Conservation (phyloP, 2,888 invertebrate genomes). For the Lasioglossum vierecki region DNA sequence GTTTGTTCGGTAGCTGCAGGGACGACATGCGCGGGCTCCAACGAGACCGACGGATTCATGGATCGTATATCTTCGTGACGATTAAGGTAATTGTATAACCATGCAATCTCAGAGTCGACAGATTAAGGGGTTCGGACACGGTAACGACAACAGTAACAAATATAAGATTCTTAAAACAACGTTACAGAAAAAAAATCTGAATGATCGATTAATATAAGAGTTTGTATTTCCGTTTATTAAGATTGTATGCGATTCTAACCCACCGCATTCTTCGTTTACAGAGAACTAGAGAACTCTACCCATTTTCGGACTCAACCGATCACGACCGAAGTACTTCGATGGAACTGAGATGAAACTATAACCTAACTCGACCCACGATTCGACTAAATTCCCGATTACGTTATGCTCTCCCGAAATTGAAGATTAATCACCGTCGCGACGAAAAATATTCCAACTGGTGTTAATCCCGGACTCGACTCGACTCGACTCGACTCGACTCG, state of each 20-base stretch:
- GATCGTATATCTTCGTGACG: background rate
- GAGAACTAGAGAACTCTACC: background rate
- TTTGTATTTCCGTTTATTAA: no score
- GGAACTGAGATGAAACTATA: background rate
- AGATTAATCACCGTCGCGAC: background rate
- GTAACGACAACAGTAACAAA: no score
- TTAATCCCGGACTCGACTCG: constrained; percentile 6
- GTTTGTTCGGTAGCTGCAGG: background rate
- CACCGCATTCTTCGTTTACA: background rate
- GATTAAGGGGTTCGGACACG: no score
- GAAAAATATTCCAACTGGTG: background rate
- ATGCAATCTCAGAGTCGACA: no score
- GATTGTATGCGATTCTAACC: background rate
- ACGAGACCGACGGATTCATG: constrained; percentile 29
- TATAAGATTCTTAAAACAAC: no score
- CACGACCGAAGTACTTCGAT: background rate
- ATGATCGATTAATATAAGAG: no score
- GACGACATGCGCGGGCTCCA: background rate
- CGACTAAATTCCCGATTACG: constrained; percentile 16
- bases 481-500: constrained; percentile 16
- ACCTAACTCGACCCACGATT: background rate
- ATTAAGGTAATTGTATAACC: background rate
- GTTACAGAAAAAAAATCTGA: no score
- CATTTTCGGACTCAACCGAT: background rate
- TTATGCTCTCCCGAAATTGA: background rate